Percentiles rank a stretch among this genome's conserved stretches.
Conservation (phyloP, 2,888 invertebrate genomes). For the Dynastes tityus region DNA sequence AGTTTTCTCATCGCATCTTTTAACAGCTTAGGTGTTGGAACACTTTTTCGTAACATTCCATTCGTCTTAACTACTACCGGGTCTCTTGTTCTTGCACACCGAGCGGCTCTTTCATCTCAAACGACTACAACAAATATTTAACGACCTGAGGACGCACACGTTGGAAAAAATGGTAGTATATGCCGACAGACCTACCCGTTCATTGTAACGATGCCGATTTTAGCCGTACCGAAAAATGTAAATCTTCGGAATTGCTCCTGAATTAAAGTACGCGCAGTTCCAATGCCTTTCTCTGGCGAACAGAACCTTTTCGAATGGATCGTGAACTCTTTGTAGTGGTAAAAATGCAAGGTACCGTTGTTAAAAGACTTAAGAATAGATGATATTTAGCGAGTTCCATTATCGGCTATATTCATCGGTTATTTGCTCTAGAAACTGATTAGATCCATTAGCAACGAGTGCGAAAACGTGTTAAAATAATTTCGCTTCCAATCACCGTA, state of each 20-base stretch:
- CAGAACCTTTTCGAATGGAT: slow-evolving; percentile 7
- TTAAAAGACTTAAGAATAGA: slow-evolving; percentile 10
- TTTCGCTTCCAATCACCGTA: neutral
- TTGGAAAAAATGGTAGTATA: neutral
- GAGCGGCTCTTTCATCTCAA: neutral
- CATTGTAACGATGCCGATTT: too few species aligned
- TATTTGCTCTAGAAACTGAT: slow-evolving; percentile 22
- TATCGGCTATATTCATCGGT: slow-evolving; percentile 4
- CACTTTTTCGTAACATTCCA: neutral
- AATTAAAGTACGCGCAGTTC: neutral
- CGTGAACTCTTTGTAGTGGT: slow-evolving; percentile 22
- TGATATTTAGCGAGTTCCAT: slow-evolving; percentile 17
- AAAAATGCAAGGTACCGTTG: slow-evolving; percentile 30
- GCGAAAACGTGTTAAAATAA: slow-evolving; percentile 11
- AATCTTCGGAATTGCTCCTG: neutral
- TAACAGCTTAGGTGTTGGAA: neutral
- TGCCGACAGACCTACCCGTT: neutral
- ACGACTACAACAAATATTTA: neutral
- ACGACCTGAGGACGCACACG: neutral
- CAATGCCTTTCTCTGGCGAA: neutral
- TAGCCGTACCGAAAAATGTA: neutral
- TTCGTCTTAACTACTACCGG: neutral
- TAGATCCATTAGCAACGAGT: slow-evolving; percentile 22
- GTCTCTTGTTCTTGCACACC: neutral
- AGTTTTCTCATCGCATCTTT: neutral